Percentiles rank a stretch among this genome's conserved stretches.
phyloP scores from a whole-genome alignment of 2,113 vertebrate genomes.

The Aythya baeri region DNA sequence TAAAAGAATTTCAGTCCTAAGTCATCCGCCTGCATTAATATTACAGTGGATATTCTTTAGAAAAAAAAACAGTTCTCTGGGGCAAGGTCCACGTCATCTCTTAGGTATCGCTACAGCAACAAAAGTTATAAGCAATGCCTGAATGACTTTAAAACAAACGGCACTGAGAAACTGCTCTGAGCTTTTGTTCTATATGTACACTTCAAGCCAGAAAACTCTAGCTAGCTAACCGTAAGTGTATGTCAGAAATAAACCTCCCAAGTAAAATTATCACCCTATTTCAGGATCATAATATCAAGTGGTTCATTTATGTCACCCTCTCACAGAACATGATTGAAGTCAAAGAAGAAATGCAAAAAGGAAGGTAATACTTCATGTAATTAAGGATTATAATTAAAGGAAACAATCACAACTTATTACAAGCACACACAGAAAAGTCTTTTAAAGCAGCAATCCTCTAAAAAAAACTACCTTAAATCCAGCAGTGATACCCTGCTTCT shows the following conservation, averaged over 20 bases:
- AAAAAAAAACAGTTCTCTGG: not conserved
- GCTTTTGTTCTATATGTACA: not conserved
- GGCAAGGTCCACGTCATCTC: not conserved
- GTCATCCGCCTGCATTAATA: slow-evolving; percentile 1
- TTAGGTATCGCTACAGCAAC: not conserved
- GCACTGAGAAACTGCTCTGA: not conserved
- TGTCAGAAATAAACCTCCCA: not conserved
- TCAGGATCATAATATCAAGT: not conserved
- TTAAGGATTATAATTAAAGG: not conserved
- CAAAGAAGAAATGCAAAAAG: not conserved
- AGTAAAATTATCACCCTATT: not conserved
- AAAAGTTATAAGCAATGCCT: not conserved
- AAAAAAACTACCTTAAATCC: not conserved
- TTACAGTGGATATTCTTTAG: not conserved
- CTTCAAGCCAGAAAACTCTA: not conserved
- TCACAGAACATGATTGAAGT: not conserved
- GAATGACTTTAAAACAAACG: not conserved
- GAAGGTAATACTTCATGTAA: not conserved
- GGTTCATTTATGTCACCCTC: not conserved
- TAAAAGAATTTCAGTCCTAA: not conserved
- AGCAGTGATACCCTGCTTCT: not conserved
- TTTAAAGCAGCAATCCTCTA: not conserved
- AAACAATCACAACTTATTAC: not conserved
- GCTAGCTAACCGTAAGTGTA: not conserved
- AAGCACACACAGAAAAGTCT: not conserved